A percentile compares a stretch with the other conserved stretches of the same genome.
Evolutionary conservation across 1,140 invertebrate species (phyloP).

Genomic region (Trialeurodes vaporariorum): DNA sequence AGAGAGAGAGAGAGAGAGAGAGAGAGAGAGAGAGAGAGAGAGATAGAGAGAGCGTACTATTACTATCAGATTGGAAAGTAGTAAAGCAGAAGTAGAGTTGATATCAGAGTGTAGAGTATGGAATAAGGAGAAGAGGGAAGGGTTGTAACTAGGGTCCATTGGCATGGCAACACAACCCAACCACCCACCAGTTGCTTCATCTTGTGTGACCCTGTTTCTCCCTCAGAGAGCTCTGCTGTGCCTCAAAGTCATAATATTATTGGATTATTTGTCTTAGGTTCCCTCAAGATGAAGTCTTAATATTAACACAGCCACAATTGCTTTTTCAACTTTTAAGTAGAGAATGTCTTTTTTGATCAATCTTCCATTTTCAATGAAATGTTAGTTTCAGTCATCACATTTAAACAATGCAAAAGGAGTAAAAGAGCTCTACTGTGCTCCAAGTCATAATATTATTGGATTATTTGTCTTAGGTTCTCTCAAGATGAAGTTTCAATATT

Average conservation of each 20-base stretch:
- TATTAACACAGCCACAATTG: too few relatives aligned
- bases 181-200: background rate
- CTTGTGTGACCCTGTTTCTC: background rate
- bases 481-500: too few relatives aligned
- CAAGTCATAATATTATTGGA: background rate
- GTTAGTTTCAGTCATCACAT: too few relatives aligned
- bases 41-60: background rate
- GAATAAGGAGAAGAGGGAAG: background rate
- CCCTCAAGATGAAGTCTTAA: too few relatives aligned
- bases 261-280: too few relatives aligned
- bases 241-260: background rate
- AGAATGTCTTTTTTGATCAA: too few relatives aligned
- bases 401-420: too few relatives aligned
- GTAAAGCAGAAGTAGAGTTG: background rate
- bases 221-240: background rate
- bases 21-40: too few relatives aligned
- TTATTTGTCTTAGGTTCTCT: too few relatives aligned
- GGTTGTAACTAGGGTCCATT: background rate
- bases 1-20: too few relatives aligned
- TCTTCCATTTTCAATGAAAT: too few relatives aligned
- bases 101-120: background rate
- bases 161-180: background rate
- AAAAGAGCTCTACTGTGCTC: background rate
- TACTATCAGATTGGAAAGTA: background rate
- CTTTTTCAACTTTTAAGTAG: too few relatives aligned